Evolutionary conservation across 2,113 vertebrate species (phyloP).

Genomic region (Dermatemys mawii): DNA sequence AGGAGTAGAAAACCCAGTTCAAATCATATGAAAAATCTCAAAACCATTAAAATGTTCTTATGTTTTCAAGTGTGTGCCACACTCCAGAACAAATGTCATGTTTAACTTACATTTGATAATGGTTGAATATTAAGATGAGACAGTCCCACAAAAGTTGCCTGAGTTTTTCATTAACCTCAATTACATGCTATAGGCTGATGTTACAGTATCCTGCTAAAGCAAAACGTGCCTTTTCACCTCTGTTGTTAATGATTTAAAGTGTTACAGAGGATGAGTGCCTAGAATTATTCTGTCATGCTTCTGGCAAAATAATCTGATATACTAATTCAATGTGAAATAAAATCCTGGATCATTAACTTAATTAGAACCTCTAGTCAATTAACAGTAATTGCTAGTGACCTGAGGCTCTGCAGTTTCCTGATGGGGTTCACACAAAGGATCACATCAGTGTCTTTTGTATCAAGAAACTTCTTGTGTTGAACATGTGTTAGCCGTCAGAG

Average conservation of each 20-base stretch:
- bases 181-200: not conserved
- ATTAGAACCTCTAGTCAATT: constrained; percentile 61
- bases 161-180: constrained; percentile 17
- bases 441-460: not conserved
- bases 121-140: not conserved
- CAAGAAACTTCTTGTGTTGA: not conserved
- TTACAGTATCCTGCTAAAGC: not conserved
- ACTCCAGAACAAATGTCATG: not conserved
- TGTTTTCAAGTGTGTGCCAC: not conserved
- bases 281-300: constrained; percentile 30
- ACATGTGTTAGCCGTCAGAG: not conserved
- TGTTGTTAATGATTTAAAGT: constrained; percentile 6
- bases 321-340: constrained; percentile 34
- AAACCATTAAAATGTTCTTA: not conserved
- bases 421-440: not conserved
- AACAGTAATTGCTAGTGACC: constrained; percentile 22
- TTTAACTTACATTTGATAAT: constrained; percentile 16
- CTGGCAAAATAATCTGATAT: constrained; percentile 46
- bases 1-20: not conserved
- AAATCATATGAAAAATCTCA: not conserved
- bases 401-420: constrained; percentile 3
- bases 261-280: not conserved
- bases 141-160: constrained; percentile 8
- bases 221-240: constrained; percentile 26
- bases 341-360: constrained; percentile 47